A percentile compares a stretch with the other conserved stretches of the same genome.
Conservation (phyloP, 2,113 vertebrate genomes). For the Lampris incognitus region DNA sequence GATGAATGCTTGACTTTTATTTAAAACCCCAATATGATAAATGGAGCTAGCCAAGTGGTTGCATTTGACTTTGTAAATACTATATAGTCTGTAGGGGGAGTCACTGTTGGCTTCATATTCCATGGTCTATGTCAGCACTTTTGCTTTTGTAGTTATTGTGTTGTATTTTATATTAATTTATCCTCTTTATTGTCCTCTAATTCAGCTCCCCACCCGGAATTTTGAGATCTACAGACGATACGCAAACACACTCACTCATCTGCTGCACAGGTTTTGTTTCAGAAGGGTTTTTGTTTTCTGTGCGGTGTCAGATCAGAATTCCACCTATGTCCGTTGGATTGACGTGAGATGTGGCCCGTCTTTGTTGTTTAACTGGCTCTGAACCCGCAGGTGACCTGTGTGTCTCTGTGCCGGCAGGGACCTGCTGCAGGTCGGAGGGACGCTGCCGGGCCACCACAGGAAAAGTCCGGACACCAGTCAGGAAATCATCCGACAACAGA, state of each 20-base stretch:
- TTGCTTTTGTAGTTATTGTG: neutral
- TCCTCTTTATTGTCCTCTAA: neutral
- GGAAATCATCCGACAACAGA: conserved; percentile 81
- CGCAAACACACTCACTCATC: no score
- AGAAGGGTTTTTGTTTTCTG: no score
- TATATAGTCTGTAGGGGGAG: no score
- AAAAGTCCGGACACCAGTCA: conserved; percentile 80
- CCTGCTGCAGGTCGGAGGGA: conserved; percentile 82
- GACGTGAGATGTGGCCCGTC: neutral
- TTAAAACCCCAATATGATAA: conserved; percentile 61
- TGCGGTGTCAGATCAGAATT: no score
- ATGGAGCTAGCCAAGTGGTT: conserved; percentile 49
- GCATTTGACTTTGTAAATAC: conserved; percentile 28
- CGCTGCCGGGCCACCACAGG: conserved; percentile 84
- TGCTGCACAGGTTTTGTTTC: no score
- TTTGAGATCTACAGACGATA: neutral
- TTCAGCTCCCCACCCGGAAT: neutral
- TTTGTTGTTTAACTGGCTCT: conserved; percentile 28
- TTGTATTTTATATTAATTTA: neutral
- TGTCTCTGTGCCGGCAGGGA: conserved; percentile 74
- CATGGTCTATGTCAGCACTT: conserved; percentile 49
- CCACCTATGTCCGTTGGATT: no score
- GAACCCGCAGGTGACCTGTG: conserved; percentile 56
- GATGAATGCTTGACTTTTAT: conserved; percentile 65
- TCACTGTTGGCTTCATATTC: neutral